A percentile compares a stretch with the other conserved stretches of the same genome.
phyloP scores from a whole-genome alignment of 2,113 vertebrate species.

The Pao palembangensis region DNA sequence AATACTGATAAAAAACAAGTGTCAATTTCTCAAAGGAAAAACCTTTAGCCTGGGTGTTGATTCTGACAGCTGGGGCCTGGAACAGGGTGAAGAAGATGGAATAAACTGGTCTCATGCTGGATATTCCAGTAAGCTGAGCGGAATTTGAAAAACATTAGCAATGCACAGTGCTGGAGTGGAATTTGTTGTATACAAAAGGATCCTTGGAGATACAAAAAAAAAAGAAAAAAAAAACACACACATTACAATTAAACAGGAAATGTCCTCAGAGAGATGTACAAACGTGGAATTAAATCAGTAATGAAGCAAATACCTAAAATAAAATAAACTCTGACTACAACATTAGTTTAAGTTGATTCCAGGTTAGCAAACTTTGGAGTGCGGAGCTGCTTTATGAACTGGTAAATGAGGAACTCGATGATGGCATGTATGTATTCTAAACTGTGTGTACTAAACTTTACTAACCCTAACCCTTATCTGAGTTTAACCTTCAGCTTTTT shows the following conservation, averaged over 20 bases:
- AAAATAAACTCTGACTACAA: too few species aligned
- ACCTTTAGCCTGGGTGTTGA: neutral
- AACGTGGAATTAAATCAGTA: neutral
- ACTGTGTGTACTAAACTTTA: too few species aligned
- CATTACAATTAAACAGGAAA: too few species aligned
- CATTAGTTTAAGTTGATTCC: too few species aligned
- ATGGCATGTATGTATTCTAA: too few species aligned
- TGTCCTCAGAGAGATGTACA: neutral
- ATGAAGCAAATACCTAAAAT: neutral
- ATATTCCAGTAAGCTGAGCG: neutral
- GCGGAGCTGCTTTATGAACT: too few species aligned
- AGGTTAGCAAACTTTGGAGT: too few species aligned
- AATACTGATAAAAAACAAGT: slow-evolving; percentile 1
- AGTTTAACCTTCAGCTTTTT: too few species aligned
- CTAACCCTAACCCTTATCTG: too few species aligned
- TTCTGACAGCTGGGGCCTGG: neutral
- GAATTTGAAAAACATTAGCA: neutral
- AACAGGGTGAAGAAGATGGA: neutral
- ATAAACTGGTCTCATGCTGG: neutral
- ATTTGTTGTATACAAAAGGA: neutral
- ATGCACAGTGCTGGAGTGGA: neutral
- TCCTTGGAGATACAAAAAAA: neutral
- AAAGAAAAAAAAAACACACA: neutral
- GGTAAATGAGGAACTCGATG: too few species aligned
- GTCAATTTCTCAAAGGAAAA: slow-evolving; percentile 8